phyloP scores from a whole-genome alignment of 2,797 vertebrate species.

The Clarias pachynema region DNA sequence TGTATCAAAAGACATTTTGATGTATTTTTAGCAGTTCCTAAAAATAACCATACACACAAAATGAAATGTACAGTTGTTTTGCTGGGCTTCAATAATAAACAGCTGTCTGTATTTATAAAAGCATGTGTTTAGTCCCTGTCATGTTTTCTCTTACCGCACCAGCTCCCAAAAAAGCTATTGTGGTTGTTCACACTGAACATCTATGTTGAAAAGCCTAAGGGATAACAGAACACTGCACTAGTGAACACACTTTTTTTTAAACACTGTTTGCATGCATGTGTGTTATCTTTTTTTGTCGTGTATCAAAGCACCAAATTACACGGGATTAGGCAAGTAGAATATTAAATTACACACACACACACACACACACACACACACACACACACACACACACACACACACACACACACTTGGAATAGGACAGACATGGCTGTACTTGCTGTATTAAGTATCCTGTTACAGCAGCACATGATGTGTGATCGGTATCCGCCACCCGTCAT shows the following conservation, averaged over 20 bases:
- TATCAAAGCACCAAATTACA: neutral
- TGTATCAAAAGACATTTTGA: neutral
- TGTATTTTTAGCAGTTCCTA: neutral
- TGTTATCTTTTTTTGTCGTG: neutral
- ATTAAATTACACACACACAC: slow-evolving; percentile 14
- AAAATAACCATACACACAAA: neutral
- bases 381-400: slow-evolving; percentile 26
- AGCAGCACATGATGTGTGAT: slow-evolving; percentile 20
- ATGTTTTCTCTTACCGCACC: neutral
- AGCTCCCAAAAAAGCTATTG: neutral
- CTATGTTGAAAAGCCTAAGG: slow-evolving; percentile 1
- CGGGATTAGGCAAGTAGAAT: slow-evolving; percentile 4
- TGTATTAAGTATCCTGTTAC: slow-evolving; percentile 38
- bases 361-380: neutral
- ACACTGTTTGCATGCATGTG: neutral
- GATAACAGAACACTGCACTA: neutral
- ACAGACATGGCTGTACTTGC: neutral
- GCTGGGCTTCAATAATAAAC: neutral
- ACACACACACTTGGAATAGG: slow-evolving; percentile 10
- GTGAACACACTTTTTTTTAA: neutral
- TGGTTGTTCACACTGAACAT: neutral
- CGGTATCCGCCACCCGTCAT: slow-evolving; percentile 18
- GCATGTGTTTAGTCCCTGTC: neutral
- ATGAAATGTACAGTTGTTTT: neutral
- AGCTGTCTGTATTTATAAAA: neutral